phyloP scores from a whole-genome alignment of 2,113 vertebrate genomes.

The Protobothrops flavoviridis region DNA sequence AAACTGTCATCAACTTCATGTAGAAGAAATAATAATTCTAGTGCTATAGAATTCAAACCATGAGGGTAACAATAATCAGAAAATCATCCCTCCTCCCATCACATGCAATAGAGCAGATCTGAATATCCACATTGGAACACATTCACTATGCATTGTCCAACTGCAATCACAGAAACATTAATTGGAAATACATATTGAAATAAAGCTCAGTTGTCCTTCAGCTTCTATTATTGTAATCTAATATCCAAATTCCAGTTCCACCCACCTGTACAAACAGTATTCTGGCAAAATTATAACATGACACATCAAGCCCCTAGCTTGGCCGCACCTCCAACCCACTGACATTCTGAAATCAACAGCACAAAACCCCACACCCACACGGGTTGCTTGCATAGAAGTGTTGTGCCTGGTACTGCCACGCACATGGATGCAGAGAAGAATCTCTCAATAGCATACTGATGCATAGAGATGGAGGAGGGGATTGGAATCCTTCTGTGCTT shows the following conservation, averaged over 20 bases:
- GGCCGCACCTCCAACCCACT: constrained; percentile 34
- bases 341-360: constrained; percentile 32
- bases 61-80: neutral
- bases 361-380: constrained; percentile 57
- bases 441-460: constrained; percentile 68
- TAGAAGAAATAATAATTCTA: neutral
- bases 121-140: neutral
- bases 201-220: neutral
- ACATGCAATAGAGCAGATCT: neutral
- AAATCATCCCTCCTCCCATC: neutral
- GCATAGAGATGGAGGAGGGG: constrained; percentile 13
- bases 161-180: neutral
- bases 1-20: neutral
- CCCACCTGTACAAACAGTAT: neutral
- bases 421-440: constrained; percentile 51
- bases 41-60: neutral
- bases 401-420: constrained; percentile 70
- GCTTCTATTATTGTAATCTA: neutral
- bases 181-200: neutral
- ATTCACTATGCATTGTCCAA: neutral
- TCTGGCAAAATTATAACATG: neutral
- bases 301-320: neutral
- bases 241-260: neutral
- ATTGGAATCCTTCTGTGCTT: constrained; percentile 13
- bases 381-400: constrained; percentile 57